These are phyloP conservation scores for Tupaia chinensis DNA, from an alignment of 2,113 vertebrate species.

Conservation along the genomic window DNA sequence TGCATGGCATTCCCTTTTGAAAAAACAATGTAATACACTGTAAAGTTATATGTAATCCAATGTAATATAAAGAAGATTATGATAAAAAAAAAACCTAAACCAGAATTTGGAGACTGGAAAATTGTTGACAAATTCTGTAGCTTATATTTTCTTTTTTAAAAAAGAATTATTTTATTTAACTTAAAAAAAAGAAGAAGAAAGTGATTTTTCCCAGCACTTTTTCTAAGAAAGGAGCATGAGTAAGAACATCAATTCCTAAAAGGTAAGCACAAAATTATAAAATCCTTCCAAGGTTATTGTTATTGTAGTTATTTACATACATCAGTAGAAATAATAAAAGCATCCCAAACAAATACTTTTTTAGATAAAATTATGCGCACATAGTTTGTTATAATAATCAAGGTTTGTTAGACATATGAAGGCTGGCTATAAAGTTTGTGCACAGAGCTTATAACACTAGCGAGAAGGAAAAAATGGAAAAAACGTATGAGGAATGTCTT, in stretches of 20 bases:
- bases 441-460: background rate
- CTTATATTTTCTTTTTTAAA: too few relatives aligned
- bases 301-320: background rate
- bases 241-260: background rate
- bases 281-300: background rate
- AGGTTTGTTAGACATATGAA: slow-evolving; percentile 32
- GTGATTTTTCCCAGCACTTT: background rate
- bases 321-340: background rate
- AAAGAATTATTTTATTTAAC: too few relatives aligned
- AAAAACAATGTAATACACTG: too few relatives aligned
- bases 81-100: too few relatives aligned
- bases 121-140: too few relatives aligned
- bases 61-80: too few relatives aligned
- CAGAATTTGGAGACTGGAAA: too few relatives aligned
- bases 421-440: background rate
- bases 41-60: too few relatives aligned
- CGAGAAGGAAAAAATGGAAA: too few relatives aligned
- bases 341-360: slow-evolving; percentile 12
- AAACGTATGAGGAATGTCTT: too few relatives aligned
- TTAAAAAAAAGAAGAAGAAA: background rate
- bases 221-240: background rate
- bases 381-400: background rate
- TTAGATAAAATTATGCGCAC: background rate
- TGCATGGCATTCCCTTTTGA: too few relatives aligned
- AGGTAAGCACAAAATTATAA: background rate